Base-by-base conservation (phyloP, 2,797 vertebrate genomes). In the Carcharodon carcharias region DNA sequence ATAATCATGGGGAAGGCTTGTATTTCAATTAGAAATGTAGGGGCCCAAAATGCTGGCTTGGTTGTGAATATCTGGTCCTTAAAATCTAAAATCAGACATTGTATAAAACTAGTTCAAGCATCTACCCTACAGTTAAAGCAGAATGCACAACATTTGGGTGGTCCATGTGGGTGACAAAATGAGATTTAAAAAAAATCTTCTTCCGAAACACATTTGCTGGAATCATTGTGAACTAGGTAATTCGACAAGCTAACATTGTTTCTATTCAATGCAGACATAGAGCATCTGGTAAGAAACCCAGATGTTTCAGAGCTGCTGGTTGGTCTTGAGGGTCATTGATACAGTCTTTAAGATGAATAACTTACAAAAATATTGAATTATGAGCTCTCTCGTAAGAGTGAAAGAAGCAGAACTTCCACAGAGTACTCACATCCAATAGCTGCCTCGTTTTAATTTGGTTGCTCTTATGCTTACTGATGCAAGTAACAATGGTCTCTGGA, bases 381-480 rank as follows among this genome's bases (percentile, higher is more conserved):
- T 77, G 69, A 95, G 50, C 28, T 95, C 50, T 77, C 58, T 77
- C 31, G 35, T 12, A 77, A 95, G 69, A 58, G 50, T 77, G 50
- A 77, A 95, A 56, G 16, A 54, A 77, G 63, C 23, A 50, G 40
- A 67, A 67, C n/a, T 67, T 67, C 69, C 71, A n/a, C 7, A 18
- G 94, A 35, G 6, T 50, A 95, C 69, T 58, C 54, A 31, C 14
- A n/a, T 73, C 45, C 28, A 77, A 56, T 23, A 35, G 14, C 6
- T 73, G 69, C 50, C 54, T 23, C 50, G 50, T 95, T 50, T 95
- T 95, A 95, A 95, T 95, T 77, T 95, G 94, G 71, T 71, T 56
- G 54, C 26, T 67, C 58, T 73, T 35, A 77, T 56, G 69, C 69
- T n/a, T 6, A 95, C 31, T 95, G 94, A 95, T 58, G 69, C 94